Evolutionary conservation across 2,797 vertebrate genomes (phyloP), one percentile per base, ranked within the genome.

Genomic region (Sebastes taczanowskii): DNA sequence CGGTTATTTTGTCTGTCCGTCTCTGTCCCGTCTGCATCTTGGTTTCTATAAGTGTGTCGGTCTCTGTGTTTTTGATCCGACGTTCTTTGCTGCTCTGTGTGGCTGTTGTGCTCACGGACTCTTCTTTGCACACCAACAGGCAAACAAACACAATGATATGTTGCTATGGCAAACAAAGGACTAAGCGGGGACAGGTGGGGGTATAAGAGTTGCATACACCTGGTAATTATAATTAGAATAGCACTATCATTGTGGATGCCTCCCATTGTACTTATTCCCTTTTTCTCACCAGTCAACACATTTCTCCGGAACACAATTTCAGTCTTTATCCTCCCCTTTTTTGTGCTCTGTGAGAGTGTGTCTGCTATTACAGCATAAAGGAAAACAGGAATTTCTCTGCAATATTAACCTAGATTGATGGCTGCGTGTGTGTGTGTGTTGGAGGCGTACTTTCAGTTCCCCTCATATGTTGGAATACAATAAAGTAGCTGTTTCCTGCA

Each of bases 91-190:
- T n/a, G 6, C 52, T 53, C 35, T 61, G 13, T 42, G 5, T 65
- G 38, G 49, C 62, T 32, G 46, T n/a, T 53, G 49, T 53, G 49
- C 22, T 53, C n/a, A 71, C 20, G 53, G 65, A 52, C 35, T 72
- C n/a, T 30, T 73, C 64, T 71, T 62, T 69, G 22, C 55, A 80
- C 49, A 46, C 66, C 67, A 73, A 58, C 25, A 20, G 71, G 20
- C 71, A 60, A 79, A 80, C 18, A 20, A 78, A 76, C 71, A 63
- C 46, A 67, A 74, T 72, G 18, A 70, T 27, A 66, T n/a, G 78
- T 89, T 89, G 74, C 88, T 71, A 89, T 89, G 81, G 77, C 71
- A 83, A 92, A 82, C 68, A 71, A 86, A 86, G 81, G 72, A 77
- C 74, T 73, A 82, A 82, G 60, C 60, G 38, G 7, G 18, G 18